Evolutionary conservation across 2,888 invertebrate genomes (phyloP), one percentile per base, ranked within the genome.

Genomic region (Drosophila longiperda): DNA sequence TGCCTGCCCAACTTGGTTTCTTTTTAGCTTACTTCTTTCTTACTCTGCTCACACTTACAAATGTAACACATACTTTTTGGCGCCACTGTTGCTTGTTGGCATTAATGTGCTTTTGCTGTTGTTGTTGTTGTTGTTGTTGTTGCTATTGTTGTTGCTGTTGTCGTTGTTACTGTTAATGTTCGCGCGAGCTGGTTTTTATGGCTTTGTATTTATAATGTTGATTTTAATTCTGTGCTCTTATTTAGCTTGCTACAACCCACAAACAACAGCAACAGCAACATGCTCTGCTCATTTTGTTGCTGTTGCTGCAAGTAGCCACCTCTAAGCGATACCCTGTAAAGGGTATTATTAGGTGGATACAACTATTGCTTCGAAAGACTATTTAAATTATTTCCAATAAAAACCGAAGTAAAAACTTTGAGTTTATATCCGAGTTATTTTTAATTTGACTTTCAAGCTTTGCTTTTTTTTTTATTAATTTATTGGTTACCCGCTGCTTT

Each of bases 191-290:
- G 73, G 70, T 76, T 85, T 81, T 89, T 89, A 89, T 86, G 89
- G 72, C 76, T 87, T 82, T 89, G 78, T 82, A 78, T 86, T 87
- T 87, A 85, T 89, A 87, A 89, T 87, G 88, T 89, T 86, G 82
- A 87, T 89, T 89, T 82, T 85, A 86, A 83, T 90, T 81, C 72
- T 73, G 66, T 79, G 81, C 79, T 81, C 86, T 82, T 83, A 90
- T 87, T 79, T 90, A 71, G 89, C 85, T 73, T 65, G 29, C 66
- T 55, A 59, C 61, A 70, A 69, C 38, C 58, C 64, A 65, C 67
- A 68, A 55, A 57, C 17, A 64, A 55, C 50, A 67, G 29, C 52
- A 54, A 45, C 66, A 40, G 63, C 45, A 64, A 52, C 66, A 54
- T 68, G 66, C 52, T 78, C 63, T 66, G 68, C 49, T 52, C 23